phyloP scores from a whole-genome alignment of 2,888 invertebrate genomes.

The Orchestes rusci region DNA sequence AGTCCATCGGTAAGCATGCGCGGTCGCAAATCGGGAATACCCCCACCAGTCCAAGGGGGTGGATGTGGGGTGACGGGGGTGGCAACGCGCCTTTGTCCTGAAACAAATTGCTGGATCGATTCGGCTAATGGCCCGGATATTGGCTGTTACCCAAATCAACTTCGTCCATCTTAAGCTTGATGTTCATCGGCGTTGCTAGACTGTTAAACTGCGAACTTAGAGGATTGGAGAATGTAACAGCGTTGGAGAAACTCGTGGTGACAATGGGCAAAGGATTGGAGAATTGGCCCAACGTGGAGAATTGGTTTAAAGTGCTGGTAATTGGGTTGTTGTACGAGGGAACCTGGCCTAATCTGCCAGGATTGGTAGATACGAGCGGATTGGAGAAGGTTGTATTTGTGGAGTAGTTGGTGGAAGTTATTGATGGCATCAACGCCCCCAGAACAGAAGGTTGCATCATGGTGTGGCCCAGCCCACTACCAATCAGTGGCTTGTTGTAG shows the following conservation, averaged over 20 bases:
- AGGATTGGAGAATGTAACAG: conserved; percentile 60
- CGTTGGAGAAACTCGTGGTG: conserved; percentile 40
- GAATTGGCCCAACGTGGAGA: conserved; percentile 39
- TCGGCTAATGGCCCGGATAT: background rate
- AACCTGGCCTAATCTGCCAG: conserved; percentile 35
- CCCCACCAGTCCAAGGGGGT: conserved; percentile 33
- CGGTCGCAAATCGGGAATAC: conserved; percentile 37
- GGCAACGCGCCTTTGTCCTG: conserved; percentile 38
- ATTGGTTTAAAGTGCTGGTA: conserved; percentile 43
- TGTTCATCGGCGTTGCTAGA: conserved; percentile 47
- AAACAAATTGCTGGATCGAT: background rate
- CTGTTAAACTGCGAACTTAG: conserved; percentile 52
- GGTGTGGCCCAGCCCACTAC: conserved; percentile 30
- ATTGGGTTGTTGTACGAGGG: conserved; percentile 47
- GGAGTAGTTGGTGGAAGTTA: conserved; percentile 44
- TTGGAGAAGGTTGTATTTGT: conserved; percentile 50
- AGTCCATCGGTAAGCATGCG: conserved; percentile 42
- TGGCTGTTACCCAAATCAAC: conserved; percentile 54
- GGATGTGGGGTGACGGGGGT: conserved; percentile 43
- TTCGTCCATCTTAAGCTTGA: conserved; percentile 68
- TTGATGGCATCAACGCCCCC: too few species aligned
- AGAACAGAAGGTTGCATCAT: conserved; percentile 32
- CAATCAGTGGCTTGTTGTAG: conserved; percentile 34
- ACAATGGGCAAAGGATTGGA: conserved; percentile 37
- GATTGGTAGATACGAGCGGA: conserved; percentile 37